Percentiles rank a stretch among this genome's conserved stretches.
These are phyloP conservation scores for Wasmannia auropunctata DNA, from an alignment of 1,140 invertebrate genomes.

Conservation along the genomic window DNA sequence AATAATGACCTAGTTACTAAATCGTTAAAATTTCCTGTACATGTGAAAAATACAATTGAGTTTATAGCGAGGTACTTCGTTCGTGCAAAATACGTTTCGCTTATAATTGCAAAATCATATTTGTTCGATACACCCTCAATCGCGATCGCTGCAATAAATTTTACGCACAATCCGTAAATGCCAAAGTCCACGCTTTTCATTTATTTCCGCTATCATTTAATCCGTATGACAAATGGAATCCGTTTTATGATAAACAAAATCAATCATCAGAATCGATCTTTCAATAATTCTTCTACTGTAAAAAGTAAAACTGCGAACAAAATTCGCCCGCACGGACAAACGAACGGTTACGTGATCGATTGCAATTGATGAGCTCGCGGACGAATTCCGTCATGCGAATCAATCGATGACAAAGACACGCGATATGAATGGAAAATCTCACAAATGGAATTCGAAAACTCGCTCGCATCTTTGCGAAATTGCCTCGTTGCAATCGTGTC, in stretches of 20 bases:
- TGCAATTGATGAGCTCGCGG: neutral
- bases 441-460: slow-evolving; percentile 1
- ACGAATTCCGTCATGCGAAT: neutral
- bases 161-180: neutral
- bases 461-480: slow-evolving; percentile 16
- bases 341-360: neutral
- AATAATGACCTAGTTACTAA: slow-evolving; percentile 48
- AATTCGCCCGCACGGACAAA: neutral
- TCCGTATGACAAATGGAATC: neutral
- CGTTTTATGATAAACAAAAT: neutral
- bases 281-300: neutral
- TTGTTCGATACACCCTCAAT: neutral
- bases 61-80: neutral
- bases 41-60: neutral
- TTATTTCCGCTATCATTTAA: neutral
- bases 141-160: neutral
- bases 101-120: neutral
- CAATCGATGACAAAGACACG: neutral
- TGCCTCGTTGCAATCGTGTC: slow-evolving; percentile 12
- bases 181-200: neutral
- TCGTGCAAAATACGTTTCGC: neutral
- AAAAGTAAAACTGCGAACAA: neutral
- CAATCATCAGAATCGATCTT: slow-evolving; percentile 6
- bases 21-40: slow-evolving; percentile 1
- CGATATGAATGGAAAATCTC: neutral